These are phyloP conservation scores for Conger conger DNA, from an alignment of 2,113 vertebrate genomes.

Conservation along the genomic window DNA sequence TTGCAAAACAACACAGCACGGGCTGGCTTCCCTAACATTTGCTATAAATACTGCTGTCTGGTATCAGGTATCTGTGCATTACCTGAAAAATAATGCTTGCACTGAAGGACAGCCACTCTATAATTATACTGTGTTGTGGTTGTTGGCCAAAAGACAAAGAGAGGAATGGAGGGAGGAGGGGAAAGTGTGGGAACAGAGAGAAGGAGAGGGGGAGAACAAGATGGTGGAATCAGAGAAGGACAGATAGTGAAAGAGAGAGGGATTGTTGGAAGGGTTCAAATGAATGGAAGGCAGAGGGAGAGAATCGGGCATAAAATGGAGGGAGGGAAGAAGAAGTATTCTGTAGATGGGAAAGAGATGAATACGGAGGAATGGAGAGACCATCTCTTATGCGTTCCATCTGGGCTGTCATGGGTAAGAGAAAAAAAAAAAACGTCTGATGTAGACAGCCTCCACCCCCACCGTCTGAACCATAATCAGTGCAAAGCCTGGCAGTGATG, in stretches of 20 bases:
- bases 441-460: background rate
- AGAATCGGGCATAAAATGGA: background rate
- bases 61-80: slow-evolving; percentile 33
- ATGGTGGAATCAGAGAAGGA: background rate
- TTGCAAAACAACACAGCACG: slow-evolving; percentile 19
- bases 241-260: background rate
- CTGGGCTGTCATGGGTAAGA: background rate
- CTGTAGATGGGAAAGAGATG: background rate
- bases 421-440: background rate
- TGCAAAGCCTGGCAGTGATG: slow-evolving; percentile 33
- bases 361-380: background rate
- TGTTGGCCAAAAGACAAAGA: slow-evolving; percentile 19
- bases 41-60: slow-evolving; percentile 17
- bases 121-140: slow-evolving; percentile 43
- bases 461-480: slow-evolving; percentile 8
- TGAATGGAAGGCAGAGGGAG: background rate
- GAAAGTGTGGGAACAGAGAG: background rate
- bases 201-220: background rate
- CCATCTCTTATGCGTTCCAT: background rate
- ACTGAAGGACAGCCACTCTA: slow-evolving; percentile 30
- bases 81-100: slow-evolving; percentile 39
- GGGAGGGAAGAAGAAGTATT: background rate
- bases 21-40: slow-evolving; percentile 7
- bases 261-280: background rate
- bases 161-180: background rate